A percentile compares a stretch with the other conserved stretches of the same genome.
These are phyloP conservation scores for Prionace glauca DNA, from an alignment of 2,797 vertebrate genomes.

Conservation along the genomic window DNA sequence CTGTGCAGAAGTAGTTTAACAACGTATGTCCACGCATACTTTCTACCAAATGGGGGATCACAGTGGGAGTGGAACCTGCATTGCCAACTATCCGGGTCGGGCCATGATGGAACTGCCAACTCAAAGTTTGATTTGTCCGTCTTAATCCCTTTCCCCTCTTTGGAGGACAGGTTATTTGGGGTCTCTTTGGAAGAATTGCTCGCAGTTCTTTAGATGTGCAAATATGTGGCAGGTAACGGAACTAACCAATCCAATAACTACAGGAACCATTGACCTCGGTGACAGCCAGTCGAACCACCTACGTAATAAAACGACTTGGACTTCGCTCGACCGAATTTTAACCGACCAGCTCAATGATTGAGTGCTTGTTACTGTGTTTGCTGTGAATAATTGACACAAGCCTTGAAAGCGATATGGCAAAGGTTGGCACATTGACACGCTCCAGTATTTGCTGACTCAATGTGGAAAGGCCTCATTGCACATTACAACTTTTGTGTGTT, in stretches of 20 bases:
- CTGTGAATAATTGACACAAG: not conserved
- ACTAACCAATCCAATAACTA: not conserved
- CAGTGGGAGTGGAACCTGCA: not conserved
- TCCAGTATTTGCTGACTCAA: not conserved
- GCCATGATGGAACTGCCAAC: not conserved
- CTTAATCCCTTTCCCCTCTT: not conserved
- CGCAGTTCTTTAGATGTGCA: not conserved
- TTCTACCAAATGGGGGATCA: not conserved
- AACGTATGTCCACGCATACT: not conserved
- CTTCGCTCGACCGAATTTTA: not conserved
- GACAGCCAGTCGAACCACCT: not conserved
- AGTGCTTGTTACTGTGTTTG: not conserved
- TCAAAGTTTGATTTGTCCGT: not conserved
- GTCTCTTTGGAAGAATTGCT: not conserved
- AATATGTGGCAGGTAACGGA: not conserved
- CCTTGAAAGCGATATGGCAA: not conserved
- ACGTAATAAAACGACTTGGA: not conserved
- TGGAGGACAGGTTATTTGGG: not conserved
- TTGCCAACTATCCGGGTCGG: not conserved
- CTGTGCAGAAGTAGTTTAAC: not conserved
- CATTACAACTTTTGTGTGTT: no score
- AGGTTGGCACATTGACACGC: no score
- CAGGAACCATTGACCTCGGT: not conserved
- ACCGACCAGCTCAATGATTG: not conserved
- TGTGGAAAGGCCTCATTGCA: not conserved